Conservation (phyloP, 2,888 invertebrate genomes). For the Pemphredon lugubris region DNA sequence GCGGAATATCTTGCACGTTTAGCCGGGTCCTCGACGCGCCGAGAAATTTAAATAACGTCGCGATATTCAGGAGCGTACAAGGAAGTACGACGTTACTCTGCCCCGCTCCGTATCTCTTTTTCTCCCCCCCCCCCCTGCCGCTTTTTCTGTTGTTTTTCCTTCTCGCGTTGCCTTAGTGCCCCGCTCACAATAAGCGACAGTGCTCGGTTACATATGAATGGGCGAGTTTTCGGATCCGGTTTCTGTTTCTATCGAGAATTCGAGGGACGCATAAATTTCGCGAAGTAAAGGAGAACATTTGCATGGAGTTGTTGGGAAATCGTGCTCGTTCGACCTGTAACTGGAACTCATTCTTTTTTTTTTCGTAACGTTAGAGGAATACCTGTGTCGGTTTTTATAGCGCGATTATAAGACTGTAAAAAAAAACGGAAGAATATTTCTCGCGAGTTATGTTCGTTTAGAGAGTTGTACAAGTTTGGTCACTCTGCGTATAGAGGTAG, state of each 20-base stretch:
- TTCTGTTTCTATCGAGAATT: slow-evolving; percentile 6
- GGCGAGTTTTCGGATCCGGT: slow-evolving; percentile 7
- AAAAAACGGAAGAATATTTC: too few relatives aligned
- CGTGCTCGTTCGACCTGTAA: too few relatives aligned
- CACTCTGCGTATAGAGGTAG: too few relatives aligned
- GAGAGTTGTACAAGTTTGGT: too few relatives aligned
- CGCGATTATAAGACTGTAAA: too few relatives aligned
- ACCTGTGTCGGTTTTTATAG: too few relatives aligned
- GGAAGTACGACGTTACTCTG: slow-evolving; percentile 3
- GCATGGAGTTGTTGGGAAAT: too few relatives aligned
- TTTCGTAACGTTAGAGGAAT: too few relatives aligned
- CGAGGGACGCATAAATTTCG: slow-evolving; percentile 3
- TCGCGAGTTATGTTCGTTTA: too few relatives aligned
- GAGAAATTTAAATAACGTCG: slow-evolving; percentile 3
- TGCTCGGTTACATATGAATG: not conserved
- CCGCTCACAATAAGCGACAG: not conserved
- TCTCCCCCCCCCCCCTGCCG: too few relatives aligned
- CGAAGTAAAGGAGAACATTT: not conserved
- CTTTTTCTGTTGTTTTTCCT: not conserved
- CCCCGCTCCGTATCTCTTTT: not conserved
- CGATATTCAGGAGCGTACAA: slow-evolving; percentile 10
- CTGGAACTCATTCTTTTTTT: too few relatives aligned
- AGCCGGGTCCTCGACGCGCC: not conserved
- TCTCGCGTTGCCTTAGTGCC: not conserved
- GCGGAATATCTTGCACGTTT: slow-evolving; percentile 5